phyloP scores from a whole-genome alignment of 2,797 vertebrate species.

The Amazona finschi region DNA sequence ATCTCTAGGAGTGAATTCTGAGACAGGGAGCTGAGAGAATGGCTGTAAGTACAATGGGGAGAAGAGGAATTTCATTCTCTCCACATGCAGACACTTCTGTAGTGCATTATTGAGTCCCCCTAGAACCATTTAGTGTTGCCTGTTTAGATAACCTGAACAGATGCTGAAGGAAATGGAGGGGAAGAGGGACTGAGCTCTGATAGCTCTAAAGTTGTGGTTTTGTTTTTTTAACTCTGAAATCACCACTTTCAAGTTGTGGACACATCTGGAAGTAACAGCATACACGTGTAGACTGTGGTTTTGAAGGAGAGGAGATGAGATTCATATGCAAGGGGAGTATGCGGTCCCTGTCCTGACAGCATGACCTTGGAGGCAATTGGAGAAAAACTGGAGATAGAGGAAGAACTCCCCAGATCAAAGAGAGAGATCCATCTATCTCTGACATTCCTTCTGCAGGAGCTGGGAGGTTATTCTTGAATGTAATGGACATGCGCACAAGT shows the following conservation, averaged over 20 bases:
- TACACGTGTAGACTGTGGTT: constrained; percentile 26
- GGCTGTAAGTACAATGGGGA: not conserved
- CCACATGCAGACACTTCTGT: rapidly evolving
- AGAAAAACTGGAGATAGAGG: constrained; percentile 16
- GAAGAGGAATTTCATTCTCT: not conserved
- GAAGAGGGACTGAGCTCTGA: not conserved
- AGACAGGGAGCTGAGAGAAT: not conserved
- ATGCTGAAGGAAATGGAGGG: not conserved
- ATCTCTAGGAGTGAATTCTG: constrained; percentile 34
- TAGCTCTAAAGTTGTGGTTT: not conserved
- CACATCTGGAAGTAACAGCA: constrained; percentile 39
- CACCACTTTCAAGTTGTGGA: constrained; percentile 2
- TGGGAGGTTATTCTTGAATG: not conserved
- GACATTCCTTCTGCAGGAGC: not conserved
- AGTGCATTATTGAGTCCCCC: not conserved
- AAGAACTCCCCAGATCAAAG: constrained; percentile 31
- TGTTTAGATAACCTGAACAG: not conserved
- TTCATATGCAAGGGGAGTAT: not conserved
- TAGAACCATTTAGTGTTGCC: not conserved
- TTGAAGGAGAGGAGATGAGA: not conserved
- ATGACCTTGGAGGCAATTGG: not conserved
- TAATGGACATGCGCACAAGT: not conserved
- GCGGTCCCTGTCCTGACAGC: not conserved
- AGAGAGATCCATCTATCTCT: constrained; percentile 18
- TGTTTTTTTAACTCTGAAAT: not conserved